Evolutionary conservation across 2,113 vertebrate genomes (phyloP).

Genomic region (Neolamprologus sp.): DNA sequence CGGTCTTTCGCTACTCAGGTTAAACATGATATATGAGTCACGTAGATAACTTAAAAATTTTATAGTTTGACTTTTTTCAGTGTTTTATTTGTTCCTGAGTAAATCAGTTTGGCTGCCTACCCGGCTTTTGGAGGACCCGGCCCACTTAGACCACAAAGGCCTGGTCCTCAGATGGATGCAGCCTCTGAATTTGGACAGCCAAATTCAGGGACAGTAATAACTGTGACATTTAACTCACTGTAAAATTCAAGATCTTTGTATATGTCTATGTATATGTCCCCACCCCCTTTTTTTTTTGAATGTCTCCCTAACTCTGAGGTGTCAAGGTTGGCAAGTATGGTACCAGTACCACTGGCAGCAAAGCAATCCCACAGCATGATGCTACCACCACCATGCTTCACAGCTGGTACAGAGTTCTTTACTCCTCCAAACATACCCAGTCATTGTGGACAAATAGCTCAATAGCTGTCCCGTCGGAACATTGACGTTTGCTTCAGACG

Average conservation of each 20-base stretch:
- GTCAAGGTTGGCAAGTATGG: background rate
- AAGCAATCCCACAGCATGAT: background rate
- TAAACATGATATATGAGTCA: background rate
- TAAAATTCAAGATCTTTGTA: background rate
- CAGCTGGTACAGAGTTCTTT: background rate
- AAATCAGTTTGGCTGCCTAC: background rate
- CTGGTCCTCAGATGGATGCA: background rate
- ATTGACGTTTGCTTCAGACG: background rate
- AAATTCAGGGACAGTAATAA: background rate
- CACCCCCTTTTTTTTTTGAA: rapidly evolving
- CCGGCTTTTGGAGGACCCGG: background rate
- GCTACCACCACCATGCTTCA: background rate
- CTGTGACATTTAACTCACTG: background rate
- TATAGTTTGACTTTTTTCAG: background rate
- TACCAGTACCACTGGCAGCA: background rate
- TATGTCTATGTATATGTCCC: background rate
- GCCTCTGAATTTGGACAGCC: background rate
- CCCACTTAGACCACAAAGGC: background rate
- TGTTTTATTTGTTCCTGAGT: background rate
- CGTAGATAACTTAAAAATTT: background rate
- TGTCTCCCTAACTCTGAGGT: background rate
- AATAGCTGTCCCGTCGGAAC: background rate
- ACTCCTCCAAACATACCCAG: background rate
- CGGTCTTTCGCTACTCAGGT: background rate
- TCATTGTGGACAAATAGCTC: background rate